Conservation (phyloP, 2,113 vertebrate genomes). For the Acanthochromis polyacanthus region DNA sequence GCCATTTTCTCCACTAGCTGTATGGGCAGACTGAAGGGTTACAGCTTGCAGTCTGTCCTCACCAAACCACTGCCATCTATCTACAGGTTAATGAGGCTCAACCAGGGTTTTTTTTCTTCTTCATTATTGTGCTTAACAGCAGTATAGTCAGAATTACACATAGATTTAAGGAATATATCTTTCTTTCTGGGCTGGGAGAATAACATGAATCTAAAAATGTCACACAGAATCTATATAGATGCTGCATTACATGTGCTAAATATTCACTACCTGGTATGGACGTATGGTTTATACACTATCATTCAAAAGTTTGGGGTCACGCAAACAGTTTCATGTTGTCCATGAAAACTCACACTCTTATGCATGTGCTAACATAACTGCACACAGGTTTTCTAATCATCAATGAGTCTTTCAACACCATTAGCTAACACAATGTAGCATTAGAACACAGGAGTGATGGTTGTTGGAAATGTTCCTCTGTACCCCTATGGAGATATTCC, state of each 20-base stretch:
- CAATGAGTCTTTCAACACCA: too few relatives aligned
- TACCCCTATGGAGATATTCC: too few relatives aligned
- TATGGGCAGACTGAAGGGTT: constrained; percentile 65
- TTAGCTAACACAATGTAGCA: too few relatives aligned
- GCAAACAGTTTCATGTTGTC: too few relatives aligned
- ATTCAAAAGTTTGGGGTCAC: too few relatives aligned
- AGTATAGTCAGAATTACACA: constrained; percentile 25
- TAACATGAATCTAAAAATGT: neutral
- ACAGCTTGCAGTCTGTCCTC: constrained; percentile 65
- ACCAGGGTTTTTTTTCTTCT: constrained; percentile 25
- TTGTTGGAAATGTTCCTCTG: too few relatives aligned
- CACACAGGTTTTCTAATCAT: too few relatives aligned
- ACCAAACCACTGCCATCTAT: constrained; percentile 68
- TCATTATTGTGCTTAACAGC: constrained; percentile 38
- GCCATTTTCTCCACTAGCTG: constrained; percentile 61
- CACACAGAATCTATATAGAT: too few relatives aligned
- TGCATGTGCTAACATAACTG: too few relatives aligned
- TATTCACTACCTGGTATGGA: neutral
- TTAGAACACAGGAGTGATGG: too few relatives aligned
- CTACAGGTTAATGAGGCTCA: constrained; percentile 72
- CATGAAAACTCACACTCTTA: too few relatives aligned
- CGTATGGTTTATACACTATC: neutral
- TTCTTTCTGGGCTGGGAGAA: neutral
- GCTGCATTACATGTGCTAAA: neutral
- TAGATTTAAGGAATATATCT: constrained; percentile 2